Base-by-base conservation (phyloP, 2,888 invertebrate genomes). In the Sphaeridia pumilis region DNA sequence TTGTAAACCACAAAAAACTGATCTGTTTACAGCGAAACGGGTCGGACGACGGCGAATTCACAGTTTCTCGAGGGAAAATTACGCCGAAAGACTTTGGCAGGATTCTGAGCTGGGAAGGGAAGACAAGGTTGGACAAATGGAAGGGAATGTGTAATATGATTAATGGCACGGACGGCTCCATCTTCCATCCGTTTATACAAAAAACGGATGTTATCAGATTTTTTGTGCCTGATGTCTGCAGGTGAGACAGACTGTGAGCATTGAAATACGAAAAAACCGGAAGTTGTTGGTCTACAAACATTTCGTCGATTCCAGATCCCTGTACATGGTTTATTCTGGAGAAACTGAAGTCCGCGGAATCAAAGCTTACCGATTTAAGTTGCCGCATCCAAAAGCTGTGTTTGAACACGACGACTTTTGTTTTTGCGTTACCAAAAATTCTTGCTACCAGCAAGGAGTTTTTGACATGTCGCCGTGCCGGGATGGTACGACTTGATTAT, bases 51-150 rank as follows among this genome's bases (percentile, higher is more conserved):
- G 64, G 64, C 2, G 64, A 64, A 45, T 58, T 60, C 34, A 58
- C 59, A 21, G 60, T 64, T 35, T 52, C 60, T 21, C 54, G 62
- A 12, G 64, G 64, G 20, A 58, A 46, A 46, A 55, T 49, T 36
- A 58, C 60, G 46, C 56, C 63, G 3, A 56, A 58, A 43, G 63
- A 64, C 26, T 64, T 64, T 53, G 64, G 64, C 17, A 58, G 57
- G 25, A 63, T 64, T 41, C 57, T 61, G 20, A 61, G 61, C 38
- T 64, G 64, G 62, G 61, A 64, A 52, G 64, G 64, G n/a, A 61
- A 63, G 46, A 64, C 64, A 36, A 56, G 60, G 41, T 34, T 64
- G 26, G 55, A 59, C 34, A 58, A 61, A 38, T 64, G 63, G 51
- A 45, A 56, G 21, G 64, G 61, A 4, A 28, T 48, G 20, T 64